These are phyloP conservation scores for Trichosurus vulpecula DNA, from an alignment of 2,797 vertebrate genomes.

Conservation along the genomic window DNA sequence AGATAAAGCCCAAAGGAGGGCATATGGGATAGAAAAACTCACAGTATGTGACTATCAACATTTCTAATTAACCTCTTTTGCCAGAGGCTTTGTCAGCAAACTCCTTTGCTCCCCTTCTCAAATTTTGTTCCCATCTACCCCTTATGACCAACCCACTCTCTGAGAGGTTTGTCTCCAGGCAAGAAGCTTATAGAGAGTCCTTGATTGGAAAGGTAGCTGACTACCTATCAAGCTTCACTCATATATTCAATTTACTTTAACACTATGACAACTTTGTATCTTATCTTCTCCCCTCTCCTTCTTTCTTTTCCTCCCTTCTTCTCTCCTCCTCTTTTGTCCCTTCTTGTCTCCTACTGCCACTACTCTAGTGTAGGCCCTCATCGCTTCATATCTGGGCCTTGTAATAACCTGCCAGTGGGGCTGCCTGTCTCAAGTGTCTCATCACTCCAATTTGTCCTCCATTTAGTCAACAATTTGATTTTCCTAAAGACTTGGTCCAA, in stretches of 20 bases:
- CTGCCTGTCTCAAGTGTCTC: neutral
- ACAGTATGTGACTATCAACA: neutral
- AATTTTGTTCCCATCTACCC: neutral
- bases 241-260: neutral
- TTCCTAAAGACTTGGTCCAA: neutral
- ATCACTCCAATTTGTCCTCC: neutral
- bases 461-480: neutral
- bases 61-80: neutral
- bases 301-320: neutral
- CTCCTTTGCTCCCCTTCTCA: neutral
- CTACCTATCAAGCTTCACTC: neutral
- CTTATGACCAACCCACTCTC: neutral
- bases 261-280: neutral
- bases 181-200: neutral
- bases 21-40: neutral
- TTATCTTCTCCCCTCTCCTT: neutral
- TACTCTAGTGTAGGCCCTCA: fast-evolving
- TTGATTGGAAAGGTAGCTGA: neutral
- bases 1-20: neutral
- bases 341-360: neutral
- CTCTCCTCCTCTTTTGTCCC: neutral
- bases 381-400: neutral
- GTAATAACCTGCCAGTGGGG: neutral
- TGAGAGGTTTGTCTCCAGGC: neutral
- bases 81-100: neutral